Percentiles rank a stretch among this genome's conserved stretches.
Evolutionary conservation across 2,797 vertebrate species (phyloP).

Genomic region (Xenopus petersii): DNA sequence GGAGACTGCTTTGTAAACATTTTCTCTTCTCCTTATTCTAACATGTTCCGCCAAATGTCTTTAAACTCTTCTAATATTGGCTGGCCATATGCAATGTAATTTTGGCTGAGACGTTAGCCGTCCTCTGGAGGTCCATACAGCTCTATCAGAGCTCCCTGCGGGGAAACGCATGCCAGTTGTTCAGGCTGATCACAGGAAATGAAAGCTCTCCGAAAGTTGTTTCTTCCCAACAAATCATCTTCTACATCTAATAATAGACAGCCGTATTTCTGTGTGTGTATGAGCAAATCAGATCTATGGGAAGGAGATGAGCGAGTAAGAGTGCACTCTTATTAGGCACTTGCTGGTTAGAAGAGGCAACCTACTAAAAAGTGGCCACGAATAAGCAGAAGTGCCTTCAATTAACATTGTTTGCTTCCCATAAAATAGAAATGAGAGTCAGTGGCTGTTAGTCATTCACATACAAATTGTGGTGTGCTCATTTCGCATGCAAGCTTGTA

Average conservation of each 20-base stretch:
- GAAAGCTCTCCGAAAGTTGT: not conserved
- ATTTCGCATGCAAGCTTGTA: too few species aligned
- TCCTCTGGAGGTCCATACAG: slow-evolving; percentile 13
- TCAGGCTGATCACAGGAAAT: slow-evolving; percentile 4
- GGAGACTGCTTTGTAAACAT: slow-evolving; percentile 9
- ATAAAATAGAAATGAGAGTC: too few species aligned
- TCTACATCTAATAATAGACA: slow-evolving; percentile 29
- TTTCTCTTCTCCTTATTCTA: not conserved
- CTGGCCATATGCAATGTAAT: slow-evolving; percentile 17
- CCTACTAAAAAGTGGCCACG: too few species aligned
- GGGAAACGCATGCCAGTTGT: slow-evolving; percentile 13
- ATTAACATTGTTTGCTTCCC: too few species aligned
- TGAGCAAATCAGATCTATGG: too few species aligned
- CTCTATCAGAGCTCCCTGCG: slow-evolving; percentile 3
- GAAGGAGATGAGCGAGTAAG: too few species aligned
- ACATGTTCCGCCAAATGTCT: slow-evolving; percentile 6
- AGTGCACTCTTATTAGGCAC: too few species aligned
- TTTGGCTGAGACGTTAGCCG: slow-evolving; percentile 12
- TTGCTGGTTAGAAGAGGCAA: too few species aligned
- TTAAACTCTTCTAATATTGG: slow-evolving; percentile 1
- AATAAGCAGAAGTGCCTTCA: too few species aligned
- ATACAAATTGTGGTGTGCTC: too few species aligned
- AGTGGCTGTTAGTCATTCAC: too few species aligned
- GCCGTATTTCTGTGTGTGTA: not conserved
- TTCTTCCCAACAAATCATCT: slow-evolving; percentile 6